These are phyloP conservation scores for Drosophila murphyi DNA, from an alignment of 1,140 invertebrate genomes.

Conservation along the genomic window DNA sequence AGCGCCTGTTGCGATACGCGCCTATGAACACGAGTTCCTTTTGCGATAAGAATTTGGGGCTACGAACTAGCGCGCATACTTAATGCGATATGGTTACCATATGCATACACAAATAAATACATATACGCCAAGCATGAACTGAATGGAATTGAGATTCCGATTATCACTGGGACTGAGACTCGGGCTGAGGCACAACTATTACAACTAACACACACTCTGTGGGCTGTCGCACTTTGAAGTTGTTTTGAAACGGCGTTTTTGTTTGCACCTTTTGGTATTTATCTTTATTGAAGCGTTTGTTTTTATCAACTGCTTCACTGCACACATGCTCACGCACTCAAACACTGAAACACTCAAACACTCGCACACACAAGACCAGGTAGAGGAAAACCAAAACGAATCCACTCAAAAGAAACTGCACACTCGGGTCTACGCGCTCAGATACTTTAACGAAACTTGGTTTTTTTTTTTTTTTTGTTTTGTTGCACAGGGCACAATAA, in stretches of 20 bases:
- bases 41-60: slow-evolving; percentile 81
- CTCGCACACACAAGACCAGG: slow-evolving; percentile 37
- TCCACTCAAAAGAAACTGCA: slow-evolving; percentile 72
- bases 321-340: slow-evolving; percentile 35
- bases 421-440: slow-evolving; percentile 41
- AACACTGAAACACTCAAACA: not conserved
- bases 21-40: slow-evolving; percentile 76
- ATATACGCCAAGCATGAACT: slow-evolving; percentile 22
- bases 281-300: slow-evolving; percentile 77
- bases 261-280: slow-evolving; percentile 73
- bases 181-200: too few relatives aligned
- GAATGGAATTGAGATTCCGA: slow-evolving; percentile 12
- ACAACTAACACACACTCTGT: not conserved
- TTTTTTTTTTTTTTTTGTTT: slow-evolving; percentile 34
- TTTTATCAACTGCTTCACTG: slow-evolving; percentile 74
- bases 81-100: slow-evolving; percentile 33
- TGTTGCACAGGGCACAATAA: slow-evolving; percentile 63
- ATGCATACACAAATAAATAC: not conserved
- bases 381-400: slow-evolving; percentile 67
- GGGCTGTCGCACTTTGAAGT: not conserved
- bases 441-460: slow-evolving; percentile 76
- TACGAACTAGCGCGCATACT: slow-evolving; percentile 65
- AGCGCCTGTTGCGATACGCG: slow-evolving; percentile 58
- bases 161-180: slow-evolving; percentile 1
- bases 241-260: slow-evolving; percentile 53